Evolutionary conservation across 2,113 vertebrate species (phyloP), one percentile per base, ranked within the genome.

Genomic region (Neodon shergylaensis): DNA sequence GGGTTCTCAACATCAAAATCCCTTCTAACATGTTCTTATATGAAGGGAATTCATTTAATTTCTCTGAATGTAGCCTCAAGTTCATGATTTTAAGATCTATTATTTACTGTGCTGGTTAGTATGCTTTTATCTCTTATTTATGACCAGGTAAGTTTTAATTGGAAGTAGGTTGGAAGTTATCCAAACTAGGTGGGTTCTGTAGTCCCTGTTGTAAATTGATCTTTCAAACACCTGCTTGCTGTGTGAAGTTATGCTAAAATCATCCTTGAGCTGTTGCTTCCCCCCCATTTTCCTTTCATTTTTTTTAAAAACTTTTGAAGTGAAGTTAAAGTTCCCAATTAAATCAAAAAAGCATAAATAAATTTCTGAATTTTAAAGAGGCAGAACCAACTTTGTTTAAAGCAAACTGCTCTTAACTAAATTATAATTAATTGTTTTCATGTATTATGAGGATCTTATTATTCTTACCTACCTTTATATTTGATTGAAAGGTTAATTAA

Each of bases 61-160:
- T 94, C 93, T 97, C 95, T 97, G 98, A 98, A 97, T 91, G 96
- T 88, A 97, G 74, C 90, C 74, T 94, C 86, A 96, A 97, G 95
- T 91, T 95, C 44, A 96, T 98, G 97, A 97, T 97, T 98, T 97
- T 98, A 98, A 98, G 95, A 98, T 97, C 86, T 88, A 95, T 98
- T 98, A 97, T 98, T 98, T 98, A 97, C 73, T 94, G 9, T 96
- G 77, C n/a, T 72, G 96, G 85, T 96, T 98, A 97, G 91, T 88
- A 19, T 36, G 12, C 92, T 98, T 98, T 98, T 98, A 97, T 97
- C 86, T 97, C 94, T 98, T 98, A 98, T 98, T 98, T 98, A 98
- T 98, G 95, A 94, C 93, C 92, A 97, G 97, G 82, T 96, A 95
- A 77, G 96, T 98, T 98, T 98, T 98, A 98, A 98, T 97, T 98